Conservation (phyloP, 2,113 vertebrate genomes). For the Dasyprocta punctata region DNA sequence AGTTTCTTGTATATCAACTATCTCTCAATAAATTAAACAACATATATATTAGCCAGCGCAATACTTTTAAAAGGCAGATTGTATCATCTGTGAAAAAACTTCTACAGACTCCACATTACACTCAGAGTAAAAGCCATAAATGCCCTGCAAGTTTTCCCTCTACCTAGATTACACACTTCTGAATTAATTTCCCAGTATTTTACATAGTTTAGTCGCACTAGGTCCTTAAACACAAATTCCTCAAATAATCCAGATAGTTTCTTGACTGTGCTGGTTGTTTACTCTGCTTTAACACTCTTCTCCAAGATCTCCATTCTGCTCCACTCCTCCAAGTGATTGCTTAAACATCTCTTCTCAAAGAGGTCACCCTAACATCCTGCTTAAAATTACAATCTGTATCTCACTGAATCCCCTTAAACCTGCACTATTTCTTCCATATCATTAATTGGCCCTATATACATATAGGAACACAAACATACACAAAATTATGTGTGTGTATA, state of each 20-base stretch:
- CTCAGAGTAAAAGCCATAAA: constrained; percentile 45
- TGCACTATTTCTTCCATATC: not conserved
- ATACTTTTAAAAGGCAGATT: constrained; percentile 22
- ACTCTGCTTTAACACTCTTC: not conserved
- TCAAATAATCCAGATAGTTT: not conserved
- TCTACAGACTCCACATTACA: constrained; percentile 28
- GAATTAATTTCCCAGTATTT: constrained; percentile 37
- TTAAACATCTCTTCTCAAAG: constrained; percentile 40
- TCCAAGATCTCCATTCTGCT: not conserved
- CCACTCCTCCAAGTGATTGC: constrained; percentile 24
- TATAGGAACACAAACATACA: not conserved
- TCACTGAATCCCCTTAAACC: not conserved
- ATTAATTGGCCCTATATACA: not conserved
- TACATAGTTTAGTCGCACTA: not conserved
- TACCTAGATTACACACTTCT: not conserved
- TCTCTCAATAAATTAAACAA: not conserved
- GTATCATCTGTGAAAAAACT: not conserved
- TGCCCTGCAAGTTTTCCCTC: not conserved
- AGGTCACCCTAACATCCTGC: not conserved
- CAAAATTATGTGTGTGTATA: not conserved
- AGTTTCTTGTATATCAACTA: not conserved
- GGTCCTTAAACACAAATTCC: not conserved
- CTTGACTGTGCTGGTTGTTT: not conserved
- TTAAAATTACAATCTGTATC: constrained; percentile 42
- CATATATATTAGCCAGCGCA: not conserved